phyloP scores from a whole-genome alignment of 2,113 vertebrate species.

The Esox niger region DNA sequence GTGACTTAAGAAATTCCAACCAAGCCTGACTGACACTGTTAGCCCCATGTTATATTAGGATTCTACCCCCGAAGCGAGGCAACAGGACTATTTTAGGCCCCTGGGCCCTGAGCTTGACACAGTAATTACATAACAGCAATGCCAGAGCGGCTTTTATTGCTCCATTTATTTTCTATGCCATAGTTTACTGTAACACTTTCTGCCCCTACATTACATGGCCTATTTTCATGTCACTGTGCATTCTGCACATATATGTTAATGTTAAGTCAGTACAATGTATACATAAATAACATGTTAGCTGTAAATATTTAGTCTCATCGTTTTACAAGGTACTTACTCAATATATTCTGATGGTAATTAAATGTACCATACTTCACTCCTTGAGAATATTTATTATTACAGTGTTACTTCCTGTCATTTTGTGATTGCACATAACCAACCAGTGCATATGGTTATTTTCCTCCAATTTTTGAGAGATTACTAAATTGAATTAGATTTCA shows the following conservation, averaged over 20 bases:
- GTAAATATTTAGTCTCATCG: no score
- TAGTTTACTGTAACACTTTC: constrained; percentile 12
- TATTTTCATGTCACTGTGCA: neutral
- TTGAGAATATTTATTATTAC: no score
- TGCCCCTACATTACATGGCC: neutral
- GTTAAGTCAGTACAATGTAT: neutral
- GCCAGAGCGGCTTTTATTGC: constrained; percentile 49
- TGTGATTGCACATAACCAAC: no score
- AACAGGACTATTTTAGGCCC: constrained; percentile 53
- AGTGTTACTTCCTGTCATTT: no score
- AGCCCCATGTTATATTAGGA: constrained; percentile 3
- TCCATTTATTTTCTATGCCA: constrained; percentile 65
- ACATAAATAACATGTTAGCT: no score
- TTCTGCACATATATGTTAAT: neutral
- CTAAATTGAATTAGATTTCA: no score
- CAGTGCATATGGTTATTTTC: no score
- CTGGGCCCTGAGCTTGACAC: constrained; percentile 47
- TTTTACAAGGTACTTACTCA: no score
- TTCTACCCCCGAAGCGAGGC: constrained; percentile 8
- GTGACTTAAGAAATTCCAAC: constrained; percentile 33
- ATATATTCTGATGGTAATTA: no score
- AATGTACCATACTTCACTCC: no score
- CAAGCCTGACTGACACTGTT: constrained; percentile 38
- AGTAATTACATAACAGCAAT: constrained; percentile 62
- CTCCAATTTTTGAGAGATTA: no score